A percentile compares a stretch with the other conserved stretches of the same genome.
Conservation (phyloP, 1,140 invertebrate species). For the Choristoneura fumiferana region DNA sequence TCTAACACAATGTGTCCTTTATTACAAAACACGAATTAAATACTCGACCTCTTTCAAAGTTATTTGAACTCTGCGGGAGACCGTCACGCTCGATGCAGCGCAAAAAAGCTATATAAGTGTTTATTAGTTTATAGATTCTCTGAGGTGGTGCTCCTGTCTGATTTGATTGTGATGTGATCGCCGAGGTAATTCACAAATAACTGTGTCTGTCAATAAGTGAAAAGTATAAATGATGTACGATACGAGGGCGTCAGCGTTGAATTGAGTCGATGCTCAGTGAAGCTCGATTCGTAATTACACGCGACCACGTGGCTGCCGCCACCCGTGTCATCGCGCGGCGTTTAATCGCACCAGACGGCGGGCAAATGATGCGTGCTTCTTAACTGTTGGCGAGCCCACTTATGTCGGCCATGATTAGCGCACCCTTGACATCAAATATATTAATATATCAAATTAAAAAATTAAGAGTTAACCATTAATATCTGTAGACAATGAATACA, state of each 20-base stretch:
- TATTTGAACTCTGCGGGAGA: conserved; percentile 60
- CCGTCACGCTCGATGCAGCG: conserved; percentile 45
- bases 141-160: conserved; percentile 22
- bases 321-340: conserved; percentile 51
- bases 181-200: conserved; percentile 8
- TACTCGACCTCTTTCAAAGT: conserved; percentile 57
- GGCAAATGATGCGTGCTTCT: conserved; percentile 62
- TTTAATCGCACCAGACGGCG: conserved; percentile 55
- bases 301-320: conserved; percentile 31
- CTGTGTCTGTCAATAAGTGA: conserved; percentile 29
- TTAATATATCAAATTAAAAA: conserved; percentile 36
- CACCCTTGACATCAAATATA: conserved; percentile 39
- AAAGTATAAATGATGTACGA: conserved; percentile 42
- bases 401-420: conserved; percentile 60
- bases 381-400: conserved; percentile 48
- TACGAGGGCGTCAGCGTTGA: conserved; percentile 26
- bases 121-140: conserved; percentile 54
- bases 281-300: conserved; percentile 48
- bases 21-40: conserved; percentile 68
- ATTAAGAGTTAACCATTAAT: no score
- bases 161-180: conserved; percentile 16
- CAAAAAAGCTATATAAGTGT: conserved; percentile 42
- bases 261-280: conserved; percentile 40
- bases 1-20: conserved; percentile 71
- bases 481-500: no score